phyloP scores from a whole-genome alignment of 2,888 invertebrate species.

The Agrochola litura region DNA sequence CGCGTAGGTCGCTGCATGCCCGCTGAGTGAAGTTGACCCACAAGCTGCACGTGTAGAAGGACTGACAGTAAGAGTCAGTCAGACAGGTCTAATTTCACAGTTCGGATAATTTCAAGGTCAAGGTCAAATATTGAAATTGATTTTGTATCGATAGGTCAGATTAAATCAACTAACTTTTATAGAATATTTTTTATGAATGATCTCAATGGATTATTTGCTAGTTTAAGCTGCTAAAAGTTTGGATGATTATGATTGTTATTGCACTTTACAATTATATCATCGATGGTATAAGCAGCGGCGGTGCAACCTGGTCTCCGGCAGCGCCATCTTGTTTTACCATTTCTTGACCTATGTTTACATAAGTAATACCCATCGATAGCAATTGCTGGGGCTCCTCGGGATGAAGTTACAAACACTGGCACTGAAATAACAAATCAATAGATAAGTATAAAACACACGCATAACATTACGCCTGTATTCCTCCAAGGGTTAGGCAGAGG shows the following conservation, averaged over 20 bases:
- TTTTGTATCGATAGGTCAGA: background rate
- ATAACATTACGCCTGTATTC: background rate
- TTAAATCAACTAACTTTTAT: background rate
- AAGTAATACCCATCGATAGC: slow-evolving; percentile 22
- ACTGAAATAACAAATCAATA: slow-evolving; percentile 5
- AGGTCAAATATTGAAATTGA: background rate
- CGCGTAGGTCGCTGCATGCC: background rate
- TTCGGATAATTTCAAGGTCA: background rate
- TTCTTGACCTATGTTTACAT: background rate
- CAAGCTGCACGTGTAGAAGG: background rate
- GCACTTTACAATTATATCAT: slow-evolving; percentile 9
- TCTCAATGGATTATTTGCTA: too few species aligned
- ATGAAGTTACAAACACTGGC: background rate
- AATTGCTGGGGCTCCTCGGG: slow-evolving; percentile 5
- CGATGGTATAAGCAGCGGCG: slow-evolving; percentile 14
- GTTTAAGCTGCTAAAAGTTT: background rate
- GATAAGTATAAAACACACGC: background rate
- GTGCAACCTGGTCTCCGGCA: slow-evolving; percentile 14
- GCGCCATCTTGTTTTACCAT: slow-evolving; percentile 30
- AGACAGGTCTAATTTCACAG: background rate
- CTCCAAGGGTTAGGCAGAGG: background rate
- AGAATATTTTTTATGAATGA: background rate
- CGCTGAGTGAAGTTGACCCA: background rate
- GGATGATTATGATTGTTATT: slow-evolving; percentile 27
- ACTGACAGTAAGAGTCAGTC: background rate